Conservation (phyloP, 2,113 vertebrate species). For the Brachyhypopomus occidentalis region DNA sequence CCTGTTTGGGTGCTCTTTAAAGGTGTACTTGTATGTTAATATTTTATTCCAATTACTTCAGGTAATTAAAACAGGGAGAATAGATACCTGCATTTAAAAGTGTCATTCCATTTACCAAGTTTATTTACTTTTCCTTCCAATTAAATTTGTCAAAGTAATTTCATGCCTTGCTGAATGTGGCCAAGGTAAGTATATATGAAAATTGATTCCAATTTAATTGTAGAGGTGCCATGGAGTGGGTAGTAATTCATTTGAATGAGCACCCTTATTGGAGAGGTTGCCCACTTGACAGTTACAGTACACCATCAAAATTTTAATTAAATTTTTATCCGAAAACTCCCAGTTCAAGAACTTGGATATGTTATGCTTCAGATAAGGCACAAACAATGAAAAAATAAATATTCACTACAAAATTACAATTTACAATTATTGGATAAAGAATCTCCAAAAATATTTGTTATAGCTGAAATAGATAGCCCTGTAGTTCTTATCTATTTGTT, state of each 20-base stretch:
- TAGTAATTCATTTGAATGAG: slow-evolving; percentile 68
- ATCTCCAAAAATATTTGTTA: slow-evolving; percentile 51
- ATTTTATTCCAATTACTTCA: slow-evolving; percentile 23
- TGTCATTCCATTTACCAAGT: slow-evolving; percentile 33
- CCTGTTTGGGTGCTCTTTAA: neutral
- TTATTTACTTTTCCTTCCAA: slow-evolving; percentile 50
- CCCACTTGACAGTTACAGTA: slow-evolving; percentile 71
- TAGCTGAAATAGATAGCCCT: neutral
- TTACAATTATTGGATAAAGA: slow-evolving; percentile 79
- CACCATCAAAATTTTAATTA: slow-evolving; percentile 80
- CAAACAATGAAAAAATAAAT: slow-evolving; percentile 78
- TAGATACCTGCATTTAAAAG: slow-evolving; percentile 1
- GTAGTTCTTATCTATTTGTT: no score
- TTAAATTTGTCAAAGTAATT: slow-evolving; percentile 51
- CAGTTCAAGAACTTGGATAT: slow-evolving; percentile 73
- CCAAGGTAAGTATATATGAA: slow-evolving; percentile 30
- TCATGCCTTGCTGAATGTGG: slow-evolving; percentile 41
- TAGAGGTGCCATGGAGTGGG: slow-evolving; percentile 28
- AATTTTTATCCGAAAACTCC: slow-evolving; percentile 76
- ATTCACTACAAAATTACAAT: slow-evolving; percentile 81
- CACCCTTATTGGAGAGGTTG: slow-evolving; percentile 70
- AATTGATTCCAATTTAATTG: slow-evolving; percentile 35
- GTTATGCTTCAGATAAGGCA: slow-evolving; percentile 77
- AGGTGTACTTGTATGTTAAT: slow-evolving; percentile 1
- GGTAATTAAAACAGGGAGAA: slow-evolving; percentile 28